Base-by-base conservation (phyloP, 2,113 vertebrate species). In the Psephotus haematonotus region DNA sequence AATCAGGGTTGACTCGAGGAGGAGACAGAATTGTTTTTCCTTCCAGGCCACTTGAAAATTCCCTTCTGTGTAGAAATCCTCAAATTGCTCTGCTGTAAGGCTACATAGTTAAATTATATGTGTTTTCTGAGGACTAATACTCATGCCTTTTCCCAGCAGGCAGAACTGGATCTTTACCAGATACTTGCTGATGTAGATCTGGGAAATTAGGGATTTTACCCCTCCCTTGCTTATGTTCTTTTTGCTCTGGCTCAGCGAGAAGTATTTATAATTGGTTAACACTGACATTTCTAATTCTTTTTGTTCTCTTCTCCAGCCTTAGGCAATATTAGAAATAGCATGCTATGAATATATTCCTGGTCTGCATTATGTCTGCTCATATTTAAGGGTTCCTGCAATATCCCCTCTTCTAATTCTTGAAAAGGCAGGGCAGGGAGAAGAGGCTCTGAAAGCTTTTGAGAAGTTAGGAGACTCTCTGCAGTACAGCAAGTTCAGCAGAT, bases 301-400 rank as follows among this genome's bases (percentile, higher is more conserved):
- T 95, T 96, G 84, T 95, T 95, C 95, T 94, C 37, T 90, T 85
- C 33, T 94, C 44, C 59, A 82, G 81, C 95, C 94, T 88, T 70
- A 95, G 93, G 96, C 95, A 87, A 63, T 91, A 92, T 91, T 85
- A 95, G 93, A 96, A 96, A 97, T 95, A 94, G 78, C 81, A 92
- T 91, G 67, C 82, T 90, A 65, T 79, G 78, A 91, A 89, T 96
- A 82, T 82, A 85, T 82, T 92, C 86, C 41, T 85, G 67, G 62
- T 90, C 91, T 82, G 81, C 84, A 71, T 87, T 69, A 85, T 91
- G 52, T 90, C 96, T 95, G 67, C 86, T 96, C 44, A 23, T 77
- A 85, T 92, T 95, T 90, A 92, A 94, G 92, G 70, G 69, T 70
- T 90, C 9, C 72, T 92, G 43, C 80, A 90, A 50, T 78, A 90